Percentiles rank a stretch among this genome's conserved stretches.
Evolutionary conservation across 1,140 invertebrate species (phyloP).

Genomic region (Asbolus verrucosus): DNA sequence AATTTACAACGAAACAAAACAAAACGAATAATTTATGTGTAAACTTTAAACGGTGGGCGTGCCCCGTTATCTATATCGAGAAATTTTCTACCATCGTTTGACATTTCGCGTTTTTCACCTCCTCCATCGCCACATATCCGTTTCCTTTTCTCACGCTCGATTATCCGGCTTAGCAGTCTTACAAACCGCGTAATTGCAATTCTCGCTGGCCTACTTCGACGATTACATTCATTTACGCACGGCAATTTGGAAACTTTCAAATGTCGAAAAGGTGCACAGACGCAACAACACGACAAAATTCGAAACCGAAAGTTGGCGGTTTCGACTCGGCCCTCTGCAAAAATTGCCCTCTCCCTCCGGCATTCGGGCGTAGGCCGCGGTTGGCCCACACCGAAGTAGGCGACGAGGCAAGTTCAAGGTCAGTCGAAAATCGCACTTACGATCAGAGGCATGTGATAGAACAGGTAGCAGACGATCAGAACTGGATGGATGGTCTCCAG

Average conservation of each 20-base stretch:
- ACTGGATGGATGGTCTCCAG: slow-evolving; percentile 67
- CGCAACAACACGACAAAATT: too few species aligned
- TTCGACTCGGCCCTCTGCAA: too few species aligned
- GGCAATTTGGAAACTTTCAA: slow-evolving; percentile 32
- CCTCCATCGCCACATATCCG: not conserved
- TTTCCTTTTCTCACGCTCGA: slow-evolving; percentile 18
- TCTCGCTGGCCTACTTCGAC: slow-evolving; percentile 36
- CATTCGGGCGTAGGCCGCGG: too few species aligned
- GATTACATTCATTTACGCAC: slow-evolving; percentile 40
- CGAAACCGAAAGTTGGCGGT: too few species aligned
- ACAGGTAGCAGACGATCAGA: slow-evolving; percentile 67
- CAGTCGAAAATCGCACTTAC: slow-evolving; percentile 65
- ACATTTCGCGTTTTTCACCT: not conserved
- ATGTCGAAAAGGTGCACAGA: slow-evolving; percentile 3
- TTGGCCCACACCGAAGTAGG: too few species aligned
- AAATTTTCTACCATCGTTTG: too few species aligned
- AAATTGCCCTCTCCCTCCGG: too few species aligned
- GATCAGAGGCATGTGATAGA: slow-evolving; percentile 70
- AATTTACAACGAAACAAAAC: too few species aligned
- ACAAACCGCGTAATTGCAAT: slow-evolving; percentile 15
- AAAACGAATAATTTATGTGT: too few species aligned
- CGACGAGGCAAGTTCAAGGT: slow-evolving; percentile 14
- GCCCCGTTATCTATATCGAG: too few species aligned
- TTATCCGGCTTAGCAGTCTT: not conserved
- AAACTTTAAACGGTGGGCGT: too few species aligned